A percentile compares a stretch with the other conserved stretches of the same genome.
These are phyloP conservation scores for Eupleurogrammus muticus DNA, from an alignment of 2,797 vertebrate species.

Conservation along the genomic window DNA sequence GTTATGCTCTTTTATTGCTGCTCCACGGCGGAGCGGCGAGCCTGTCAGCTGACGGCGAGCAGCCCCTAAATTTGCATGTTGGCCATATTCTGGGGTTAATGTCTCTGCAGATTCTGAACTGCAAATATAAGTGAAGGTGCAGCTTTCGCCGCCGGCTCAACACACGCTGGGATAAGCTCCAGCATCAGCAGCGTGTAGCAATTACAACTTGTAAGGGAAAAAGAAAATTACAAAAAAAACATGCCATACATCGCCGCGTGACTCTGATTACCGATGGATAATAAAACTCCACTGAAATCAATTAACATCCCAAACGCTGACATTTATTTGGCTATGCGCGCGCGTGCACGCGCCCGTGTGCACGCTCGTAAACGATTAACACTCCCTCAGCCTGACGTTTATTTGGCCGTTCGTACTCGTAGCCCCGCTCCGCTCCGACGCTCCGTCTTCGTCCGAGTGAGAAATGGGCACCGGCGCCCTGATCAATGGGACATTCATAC, in stretches of 20 bases:
- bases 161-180: constrained; percentile 14
- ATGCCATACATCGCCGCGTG: constrained; percentile 25
- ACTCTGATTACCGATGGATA: constrained; percentile 53
- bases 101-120: constrained; percentile 1
- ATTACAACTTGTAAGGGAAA: constrained; percentile 1
- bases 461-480: constrained; percentile 63
- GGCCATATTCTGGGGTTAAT: background rate
- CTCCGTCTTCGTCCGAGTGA: constrained; percentile 63
- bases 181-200: constrained; percentile 11
- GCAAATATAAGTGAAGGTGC: background rate
- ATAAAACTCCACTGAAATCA: constrained; percentile 70
- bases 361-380: constrained; percentile 64
- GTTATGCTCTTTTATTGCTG: constrained; percentile 13
- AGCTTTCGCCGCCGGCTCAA: constrained; percentile 3
- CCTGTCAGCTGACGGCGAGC: constrained; percentile 28
- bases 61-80: background rate
- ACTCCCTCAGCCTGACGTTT: constrained; percentile 72
- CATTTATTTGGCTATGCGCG: constrained; percentile 60
- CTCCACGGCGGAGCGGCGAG: constrained; percentile 12
- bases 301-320: constrained; percentile 70
- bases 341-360: constrained; percentile 11
- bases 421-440: constrained; percentile 57
- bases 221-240: constrained; percentile 20
- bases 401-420: constrained; percentile 68
- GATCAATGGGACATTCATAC: constrained; percentile 82